phyloP scores from a whole-genome alignment of 2,797 vertebrate species.

The Podarcis lilfordi region DNA sequence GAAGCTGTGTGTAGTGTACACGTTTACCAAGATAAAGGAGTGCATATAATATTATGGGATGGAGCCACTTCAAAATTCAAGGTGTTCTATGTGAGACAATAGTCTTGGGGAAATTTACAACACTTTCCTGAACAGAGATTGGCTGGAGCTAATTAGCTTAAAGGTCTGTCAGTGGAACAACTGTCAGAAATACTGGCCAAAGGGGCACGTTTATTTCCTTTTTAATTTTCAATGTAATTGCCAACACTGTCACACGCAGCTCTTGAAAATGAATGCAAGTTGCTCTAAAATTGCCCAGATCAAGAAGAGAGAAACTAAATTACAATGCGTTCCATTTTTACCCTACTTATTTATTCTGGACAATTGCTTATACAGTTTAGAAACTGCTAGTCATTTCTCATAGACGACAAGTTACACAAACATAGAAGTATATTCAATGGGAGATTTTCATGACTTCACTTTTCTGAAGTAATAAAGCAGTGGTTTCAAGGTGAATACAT shows the following conservation, averaged over 20 bases:
- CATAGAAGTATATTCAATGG: neutral
- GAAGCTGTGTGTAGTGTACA: neutral
- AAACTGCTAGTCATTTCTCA: neutral
- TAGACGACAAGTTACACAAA: neutral
- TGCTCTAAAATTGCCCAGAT: neutral
- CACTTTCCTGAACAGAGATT: slow-evolving; percentile 13
- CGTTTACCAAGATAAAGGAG: neutral
- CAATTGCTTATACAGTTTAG: neutral
- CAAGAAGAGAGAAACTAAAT: neutral
- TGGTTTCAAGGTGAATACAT: neutral
- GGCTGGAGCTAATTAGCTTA: neutral
- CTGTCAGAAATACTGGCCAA: neutral
- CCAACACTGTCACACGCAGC: neutral
- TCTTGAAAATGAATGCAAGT: neutral
- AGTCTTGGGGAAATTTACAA: neutral
- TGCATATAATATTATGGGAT: neutral
- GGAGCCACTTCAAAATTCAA: neutral
- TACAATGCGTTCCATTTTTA: neutral
- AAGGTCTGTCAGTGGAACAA: slow-evolving; percentile 2
- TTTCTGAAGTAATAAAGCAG: neutral
- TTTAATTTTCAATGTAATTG: neutral
- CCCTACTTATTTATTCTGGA: neutral
- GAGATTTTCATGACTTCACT: neutral
- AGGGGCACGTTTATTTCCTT: neutral
- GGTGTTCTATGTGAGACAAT: neutral